Conservation (phyloP, 2,113 vertebrate genomes). For the Pomatostomus ruficeps region DNA sequence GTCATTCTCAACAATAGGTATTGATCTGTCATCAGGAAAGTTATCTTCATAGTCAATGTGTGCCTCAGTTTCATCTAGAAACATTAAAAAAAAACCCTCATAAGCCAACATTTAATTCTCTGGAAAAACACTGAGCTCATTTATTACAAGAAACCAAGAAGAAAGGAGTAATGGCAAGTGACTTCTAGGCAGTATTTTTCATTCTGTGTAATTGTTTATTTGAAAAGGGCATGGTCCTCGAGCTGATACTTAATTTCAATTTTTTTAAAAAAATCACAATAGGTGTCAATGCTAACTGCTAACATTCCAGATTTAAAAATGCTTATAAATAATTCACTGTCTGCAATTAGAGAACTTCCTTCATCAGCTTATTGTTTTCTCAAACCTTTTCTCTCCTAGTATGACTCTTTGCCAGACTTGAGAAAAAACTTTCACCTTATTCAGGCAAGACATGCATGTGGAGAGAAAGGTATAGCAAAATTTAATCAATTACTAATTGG, state of each 20-base stretch:
- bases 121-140: neutral
- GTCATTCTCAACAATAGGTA: slow-evolving; percentile 56
- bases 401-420: neutral
- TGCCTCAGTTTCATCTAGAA: slow-evolving; percentile 78
- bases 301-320: neutral
- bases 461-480: neutral
- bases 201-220: neutral
- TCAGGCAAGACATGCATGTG: neutral
- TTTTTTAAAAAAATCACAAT: neutral
- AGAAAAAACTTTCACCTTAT: neutral
- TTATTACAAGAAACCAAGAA: neutral
- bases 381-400: neutral
- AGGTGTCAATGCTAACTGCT: neutral
- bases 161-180: neutral
- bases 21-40: slow-evolving; percentile 78
- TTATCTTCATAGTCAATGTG: slow-evolving; percentile 93
- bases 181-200: neutral
- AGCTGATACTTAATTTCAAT: neutral
- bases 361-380: neutral
- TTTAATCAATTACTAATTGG: neutral
- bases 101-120: neutral
- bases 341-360: neutral
- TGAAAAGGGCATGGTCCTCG: neutral
- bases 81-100: neutral
- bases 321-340: neutral